Percentiles rank a stretch among this genome's conserved stretches.
phyloP scores from a whole-genome alignment of 2,113 vertebrate species.

The Hystrix brachyura region DNA sequence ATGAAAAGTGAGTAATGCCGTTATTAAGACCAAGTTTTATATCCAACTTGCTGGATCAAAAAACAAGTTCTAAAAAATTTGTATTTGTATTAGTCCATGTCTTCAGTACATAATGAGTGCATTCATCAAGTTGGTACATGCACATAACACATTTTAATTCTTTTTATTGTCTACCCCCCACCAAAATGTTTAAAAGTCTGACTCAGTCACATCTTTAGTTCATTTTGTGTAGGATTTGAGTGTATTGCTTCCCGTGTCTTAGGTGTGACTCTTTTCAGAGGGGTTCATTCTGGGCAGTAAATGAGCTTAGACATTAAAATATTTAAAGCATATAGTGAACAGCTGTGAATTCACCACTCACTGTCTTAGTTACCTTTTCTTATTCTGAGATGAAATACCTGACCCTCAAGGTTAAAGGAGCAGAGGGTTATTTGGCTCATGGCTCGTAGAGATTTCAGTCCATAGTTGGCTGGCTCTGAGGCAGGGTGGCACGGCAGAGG shows the following conservation, averaged over 20 bases:
- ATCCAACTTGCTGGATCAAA: constrained; percentile 37
- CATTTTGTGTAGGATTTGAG: not conserved
- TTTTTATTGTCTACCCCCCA: not conserved
- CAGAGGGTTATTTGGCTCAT: too few species aligned
- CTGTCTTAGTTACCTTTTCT: too few species aligned
- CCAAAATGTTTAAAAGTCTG: not conserved
- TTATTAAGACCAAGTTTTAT: not conserved
- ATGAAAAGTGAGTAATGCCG: not conserved
- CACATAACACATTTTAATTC: not conserved
- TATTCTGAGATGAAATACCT: too few species aligned
- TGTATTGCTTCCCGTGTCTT: not conserved
- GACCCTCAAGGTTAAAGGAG: too few species aligned
- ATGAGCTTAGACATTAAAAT: not conserved
- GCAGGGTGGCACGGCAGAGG: too few species aligned
- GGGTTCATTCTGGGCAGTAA: not conserved
- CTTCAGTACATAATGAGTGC: not conserved
- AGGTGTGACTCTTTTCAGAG: not conserved
- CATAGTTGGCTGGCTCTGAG: too few species aligned
- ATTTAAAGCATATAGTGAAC: not conserved
- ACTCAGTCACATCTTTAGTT: not conserved
- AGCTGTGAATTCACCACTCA: not conserved
- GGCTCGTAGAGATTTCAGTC: too few species aligned
- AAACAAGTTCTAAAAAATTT: not conserved
- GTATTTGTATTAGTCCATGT: not conserved
- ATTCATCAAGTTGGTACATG: not conserved